Evolutionary conservation across 2,888 invertebrate species (phyloP), one percentile per base, ranked within the genome.

Genomic region (Drosophila rubida): DNA sequence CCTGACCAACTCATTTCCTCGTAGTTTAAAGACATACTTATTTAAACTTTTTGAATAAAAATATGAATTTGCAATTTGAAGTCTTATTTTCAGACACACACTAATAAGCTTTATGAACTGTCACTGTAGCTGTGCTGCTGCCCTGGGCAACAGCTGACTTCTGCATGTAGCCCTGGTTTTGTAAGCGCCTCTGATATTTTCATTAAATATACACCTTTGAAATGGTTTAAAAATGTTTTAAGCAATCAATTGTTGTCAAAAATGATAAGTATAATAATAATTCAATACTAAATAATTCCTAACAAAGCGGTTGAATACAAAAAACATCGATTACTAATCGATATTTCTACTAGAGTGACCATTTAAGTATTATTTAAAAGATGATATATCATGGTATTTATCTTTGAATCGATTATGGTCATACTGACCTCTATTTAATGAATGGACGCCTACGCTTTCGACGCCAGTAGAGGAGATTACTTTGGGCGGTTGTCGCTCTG

Each of bases 1-100:
- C 94, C 94, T 87, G 91, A 92, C 91, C 93, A 93, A 78, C 92
- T 93, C 89, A 94, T 90, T 80, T 94, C 93, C 73, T 94, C 93
- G 72, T 93, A 94, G 88, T 93, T 93, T 49, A 91, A 90, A 59
- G 92, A 89, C 93, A 93, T 93, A 45, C 63, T 72, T 30, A 57
- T 57, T 64, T 35, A 49, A 57, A 59, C 42, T 63, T 45, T 83
- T 50, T 0, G 5, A 37, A 13, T n/a, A 27, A 75, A 61, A 68
- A 65, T 53, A 66, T 59, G 41, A 62, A 60, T 55, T 62, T 60
- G 41, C 45, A 59, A 54, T 50, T 44, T 62, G 53, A 37, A 37
- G 35, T 37, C 35, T 37, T 37, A 6, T 37, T 14, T 14, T 14
- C 35, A 19, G 6, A 14, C 35, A 14, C 35, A 37, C 35, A 37